Conservation (phyloP, 2,797 vertebrate species). For the Coregonus ussuriensis region DNA sequence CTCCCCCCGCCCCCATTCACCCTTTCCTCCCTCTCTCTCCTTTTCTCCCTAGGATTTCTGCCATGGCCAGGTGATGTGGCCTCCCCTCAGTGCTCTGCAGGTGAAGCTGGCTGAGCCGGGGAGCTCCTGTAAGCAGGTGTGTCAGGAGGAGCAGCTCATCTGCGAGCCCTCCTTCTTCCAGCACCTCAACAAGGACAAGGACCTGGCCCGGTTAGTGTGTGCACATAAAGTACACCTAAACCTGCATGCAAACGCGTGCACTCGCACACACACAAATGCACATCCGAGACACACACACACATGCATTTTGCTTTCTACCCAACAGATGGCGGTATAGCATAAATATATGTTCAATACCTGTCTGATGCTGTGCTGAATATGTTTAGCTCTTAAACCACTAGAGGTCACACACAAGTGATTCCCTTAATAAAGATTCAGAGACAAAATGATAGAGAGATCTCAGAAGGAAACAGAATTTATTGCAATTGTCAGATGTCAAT, state of each 20-base stretch:
- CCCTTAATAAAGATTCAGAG: neutral
- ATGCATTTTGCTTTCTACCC: conserved; percentile 1
- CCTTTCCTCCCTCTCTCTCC: neutral
- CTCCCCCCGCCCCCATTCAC: neutral
- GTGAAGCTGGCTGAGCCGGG: conserved; percentile 88
- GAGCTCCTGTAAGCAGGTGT: conserved; percentile 93
- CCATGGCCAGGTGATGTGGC: conserved; percentile 99
- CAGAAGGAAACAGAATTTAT: neutral
- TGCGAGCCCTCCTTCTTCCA: conserved; percentile 98
- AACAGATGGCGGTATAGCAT: conserved; percentile 28
- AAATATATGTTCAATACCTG: neutral
- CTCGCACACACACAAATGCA: neutral
- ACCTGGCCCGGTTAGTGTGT: conserved; percentile 85
- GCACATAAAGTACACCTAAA: neutral
- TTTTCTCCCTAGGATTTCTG: conserved; percentile 89
- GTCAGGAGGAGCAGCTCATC: conserved; percentile 96
- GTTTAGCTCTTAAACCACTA: conserved; percentile 7
- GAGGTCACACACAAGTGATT: conserved; percentile 2
- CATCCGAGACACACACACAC: too few species aligned
- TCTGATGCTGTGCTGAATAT: neutral
- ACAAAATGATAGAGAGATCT: neutral
- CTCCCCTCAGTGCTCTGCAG: conserved; percentile 88
- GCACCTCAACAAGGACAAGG: conserved; percentile 97
- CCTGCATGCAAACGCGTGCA: neutral
- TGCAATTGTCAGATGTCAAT: neutral